These are phyloP conservation scores for Cygnus buccinator DNA, from an alignment of 2,113 vertebrate species.

Conservation along the genomic window DNA sequence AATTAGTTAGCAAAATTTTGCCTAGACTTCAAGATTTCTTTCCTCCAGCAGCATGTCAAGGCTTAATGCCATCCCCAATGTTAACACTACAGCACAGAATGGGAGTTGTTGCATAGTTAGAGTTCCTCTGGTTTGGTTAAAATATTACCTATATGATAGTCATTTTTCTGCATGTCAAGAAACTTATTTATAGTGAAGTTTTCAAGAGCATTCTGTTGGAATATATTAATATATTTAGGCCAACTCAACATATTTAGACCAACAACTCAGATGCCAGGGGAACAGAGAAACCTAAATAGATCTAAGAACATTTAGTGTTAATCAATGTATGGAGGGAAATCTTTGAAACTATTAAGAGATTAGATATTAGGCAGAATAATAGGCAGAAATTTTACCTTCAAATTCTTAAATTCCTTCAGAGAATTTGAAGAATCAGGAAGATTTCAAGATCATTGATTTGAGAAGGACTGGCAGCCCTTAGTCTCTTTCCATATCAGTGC, in stretches of 20 bases:
- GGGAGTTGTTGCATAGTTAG: neutral
- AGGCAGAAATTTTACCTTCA: neutral
- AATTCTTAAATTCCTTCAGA: neutral
- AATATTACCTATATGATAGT: neutral
- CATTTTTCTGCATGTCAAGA: neutral
- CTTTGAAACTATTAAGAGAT: constrained; percentile 40
- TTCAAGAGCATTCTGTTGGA: constrained; percentile 39
- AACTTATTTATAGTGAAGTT: constrained; percentile 45
- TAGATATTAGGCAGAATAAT: neutral
- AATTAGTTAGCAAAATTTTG: neutral
- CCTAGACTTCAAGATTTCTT: neutral
- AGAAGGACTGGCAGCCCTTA: neutral
- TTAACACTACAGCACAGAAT: neutral
- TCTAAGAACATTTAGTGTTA: constrained; percentile 65
- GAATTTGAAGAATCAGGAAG: neutral
- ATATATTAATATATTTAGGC: too few species aligned
- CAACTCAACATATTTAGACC: constrained; percentile 19
- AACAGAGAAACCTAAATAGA: constrained; percentile 45
- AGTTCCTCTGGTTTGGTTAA: constrained; percentile 37
- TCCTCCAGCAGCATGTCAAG: neutral
- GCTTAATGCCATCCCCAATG: neutral
- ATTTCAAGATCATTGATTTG: neutral
- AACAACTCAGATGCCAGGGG: constrained; percentile 29
- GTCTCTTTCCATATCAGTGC: neutral
- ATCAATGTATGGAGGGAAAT: constrained; percentile 47